Base-by-base conservation (phyloP, 2,797 vertebrate genomes). In the Semaprochilodus insignis region DNA sequence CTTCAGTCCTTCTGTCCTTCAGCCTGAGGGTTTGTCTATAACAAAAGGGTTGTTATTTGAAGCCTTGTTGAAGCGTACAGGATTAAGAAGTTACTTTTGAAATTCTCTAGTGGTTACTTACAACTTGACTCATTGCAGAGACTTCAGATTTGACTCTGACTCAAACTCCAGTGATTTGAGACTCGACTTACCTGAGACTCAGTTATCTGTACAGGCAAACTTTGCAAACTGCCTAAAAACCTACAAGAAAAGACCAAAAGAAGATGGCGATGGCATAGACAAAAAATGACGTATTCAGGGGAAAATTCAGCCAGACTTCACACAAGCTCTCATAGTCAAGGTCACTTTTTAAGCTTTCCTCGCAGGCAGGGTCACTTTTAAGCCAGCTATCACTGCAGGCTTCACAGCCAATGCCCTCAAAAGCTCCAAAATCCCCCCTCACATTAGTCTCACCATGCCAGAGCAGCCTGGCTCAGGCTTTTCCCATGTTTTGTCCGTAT, bases 391-490 rank as follows among this genome's bases (percentile, higher is more conserved):
- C 71, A 72, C 70, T 27, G 67, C 69, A 62, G 74, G 79, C 72
- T 85, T 81, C 70, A 78, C 31, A 36, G 60, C 74, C 75, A 77
- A 80, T 65, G 23, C 44, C 15, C 63, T 78, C 31, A 78, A 79
- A 59, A 82, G 74, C 80, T 75, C 71, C 57, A 59, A 67, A 78
- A 78, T 74, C 79, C 80, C 70, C 70, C 67, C n/a, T 55, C 55
- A 76, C 80, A 76, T 72, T 44, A 5, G 65, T 62, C 57, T 82
- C 69, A 76, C 74, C 83, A 67, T 54, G 21, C 19, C 74, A 81
- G 65, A 57, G 23, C 6, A 2, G 65, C 25, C 63, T 71, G 65
- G 31, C 77, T 65, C 40, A 59, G 74, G 54, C 44, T 72, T 51
- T 80, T 77, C 52, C 63, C 21, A 21, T 40, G 65, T 55, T 81